Conservation (phyloP, 2,888 invertebrate genomes). For the Xestia rhomboidea region DNA sequence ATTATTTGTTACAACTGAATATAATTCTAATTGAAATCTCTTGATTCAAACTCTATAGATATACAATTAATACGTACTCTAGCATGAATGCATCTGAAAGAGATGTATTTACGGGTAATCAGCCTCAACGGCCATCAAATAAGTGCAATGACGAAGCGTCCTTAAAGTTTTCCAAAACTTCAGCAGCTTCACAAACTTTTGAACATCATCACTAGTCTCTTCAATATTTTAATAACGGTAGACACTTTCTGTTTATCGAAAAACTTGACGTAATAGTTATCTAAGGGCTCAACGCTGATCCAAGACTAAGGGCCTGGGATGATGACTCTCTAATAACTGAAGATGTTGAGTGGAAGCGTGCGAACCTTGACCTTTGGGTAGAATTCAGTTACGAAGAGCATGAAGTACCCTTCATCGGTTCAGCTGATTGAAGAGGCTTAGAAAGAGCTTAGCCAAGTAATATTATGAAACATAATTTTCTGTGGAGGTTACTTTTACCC, state of each 20-base stretch:
- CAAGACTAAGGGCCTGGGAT: conserved; percentile 15
- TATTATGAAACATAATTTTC: conserved; percentile 28
- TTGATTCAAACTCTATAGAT: background rate
- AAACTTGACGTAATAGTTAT: conserved; percentile 20
- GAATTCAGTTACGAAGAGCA: conserved; percentile 38
- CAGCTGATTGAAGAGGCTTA: conserved; percentile 39
- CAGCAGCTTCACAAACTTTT: background rate
- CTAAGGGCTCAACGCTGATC: conserved; percentile 6
- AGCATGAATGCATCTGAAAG: background rate
- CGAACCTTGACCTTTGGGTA: conserved; percentile 45
- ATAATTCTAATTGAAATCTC: background rate
- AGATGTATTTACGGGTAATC: background rate
- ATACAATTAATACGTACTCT: background rate
- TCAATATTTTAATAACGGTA: background rate
- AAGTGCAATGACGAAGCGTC: background rate
- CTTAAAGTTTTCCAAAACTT: background rate
- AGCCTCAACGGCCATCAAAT: background rate
- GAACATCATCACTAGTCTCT: background rate
- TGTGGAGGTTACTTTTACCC: background rate
- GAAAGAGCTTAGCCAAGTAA: conserved; percentile 15
- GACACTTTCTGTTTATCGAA: background rate
- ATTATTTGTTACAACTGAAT: background rate
- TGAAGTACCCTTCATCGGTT: conserved; percentile 43
- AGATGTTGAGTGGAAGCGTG: conserved; percentile 13
- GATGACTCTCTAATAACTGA: conserved; percentile 19